Evolutionary conservation across 1,140 invertebrate genomes (phyloP).

Genomic region (Drusus annulatus): DNA sequence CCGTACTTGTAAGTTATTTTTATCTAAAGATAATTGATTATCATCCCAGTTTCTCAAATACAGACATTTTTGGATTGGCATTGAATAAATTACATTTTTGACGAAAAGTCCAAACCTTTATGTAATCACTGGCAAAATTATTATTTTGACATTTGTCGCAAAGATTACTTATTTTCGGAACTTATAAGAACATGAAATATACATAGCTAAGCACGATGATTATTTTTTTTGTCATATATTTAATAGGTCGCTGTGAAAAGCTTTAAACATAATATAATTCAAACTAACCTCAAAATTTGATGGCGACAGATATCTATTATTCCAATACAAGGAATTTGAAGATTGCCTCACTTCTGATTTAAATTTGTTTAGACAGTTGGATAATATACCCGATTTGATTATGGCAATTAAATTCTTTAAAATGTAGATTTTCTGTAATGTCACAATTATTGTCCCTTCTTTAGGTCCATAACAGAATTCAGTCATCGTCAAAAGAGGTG

Average conservation of each 20-base stretch:
- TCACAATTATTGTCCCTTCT: too few species aligned
- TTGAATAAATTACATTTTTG: not conserved
- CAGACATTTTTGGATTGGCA: not conserved
- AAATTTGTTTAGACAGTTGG: too few species aligned
- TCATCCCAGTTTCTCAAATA: not conserved
- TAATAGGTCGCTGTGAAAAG: not conserved
- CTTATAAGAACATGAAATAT: too few species aligned
- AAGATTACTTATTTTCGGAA: not conserved
- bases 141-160: slow-evolving; percentile 30
- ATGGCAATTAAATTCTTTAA: too few species aligned
- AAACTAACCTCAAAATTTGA: not conserved
- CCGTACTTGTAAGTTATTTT: slow-evolving; percentile 66
- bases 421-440: too few species aligned
- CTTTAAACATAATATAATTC: not conserved
- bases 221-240: too few species aligned
- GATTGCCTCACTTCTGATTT: too few species aligned
- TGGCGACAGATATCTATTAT: not conserved
- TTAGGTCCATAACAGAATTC: too few species aligned
- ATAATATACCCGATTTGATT: too few species aligned
- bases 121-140: slow-evolving; percentile 35
- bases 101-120: slow-evolving; percentile 22
- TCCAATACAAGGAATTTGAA: not conserved
- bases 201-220: not conserved
- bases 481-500: too few species aligned
- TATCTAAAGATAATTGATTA: not conserved